Conservation (phyloP, 2,797 vertebrate genomes). For the Paramormyrops hopkinsi region DNA sequence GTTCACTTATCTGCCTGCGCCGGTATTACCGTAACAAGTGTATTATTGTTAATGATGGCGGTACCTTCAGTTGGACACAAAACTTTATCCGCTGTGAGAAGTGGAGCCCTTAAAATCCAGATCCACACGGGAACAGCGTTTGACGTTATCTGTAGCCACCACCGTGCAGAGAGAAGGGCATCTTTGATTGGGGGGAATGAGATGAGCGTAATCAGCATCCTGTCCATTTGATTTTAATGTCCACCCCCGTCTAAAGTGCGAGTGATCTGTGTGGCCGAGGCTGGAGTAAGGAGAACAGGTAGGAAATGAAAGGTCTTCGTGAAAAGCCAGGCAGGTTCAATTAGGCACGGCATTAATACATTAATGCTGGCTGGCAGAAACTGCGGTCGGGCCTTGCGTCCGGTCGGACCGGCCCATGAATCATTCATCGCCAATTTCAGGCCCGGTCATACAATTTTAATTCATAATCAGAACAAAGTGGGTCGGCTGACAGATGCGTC, state of each 20-base stretch:
- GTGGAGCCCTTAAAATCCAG: conserved; percentile 44
- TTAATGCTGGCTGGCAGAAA: conserved; percentile 19
- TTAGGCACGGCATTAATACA: conserved; percentile 28
- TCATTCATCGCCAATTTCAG: conserved; percentile 59
- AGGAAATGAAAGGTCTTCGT: not conserved
- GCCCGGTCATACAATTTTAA: conserved; percentile 69
- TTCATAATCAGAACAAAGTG: conserved; percentile 68
- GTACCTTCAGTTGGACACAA: not conserved
- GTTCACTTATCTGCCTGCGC: not conserved
- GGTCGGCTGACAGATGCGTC: conserved; percentile 69
- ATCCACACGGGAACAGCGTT: conserved; percentile 38
- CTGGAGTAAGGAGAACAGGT: not conserved
- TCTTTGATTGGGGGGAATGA: not conserved
- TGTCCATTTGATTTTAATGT: not conserved
- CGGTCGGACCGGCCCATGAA: conserved; percentile 40
- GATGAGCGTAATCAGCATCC: not conserved
- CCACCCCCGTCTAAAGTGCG: not conserved
- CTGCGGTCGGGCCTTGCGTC: conserved; percentile 21
- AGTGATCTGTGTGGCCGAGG: not conserved
- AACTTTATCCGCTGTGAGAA: not conserved
- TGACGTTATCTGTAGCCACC: conserved; percentile 44
- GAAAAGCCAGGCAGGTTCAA: conserved; percentile 27
- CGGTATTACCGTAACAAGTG: not conserved
- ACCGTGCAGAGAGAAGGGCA: not conserved
- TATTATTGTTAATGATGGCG: not conserved